A percentile compares a stretch with the other conserved stretches of the same genome.
These are phyloP conservation scores for Chrosomus eos DNA, from an alignment of 2,797 vertebrate species.

Conservation along the genomic window DNA sequence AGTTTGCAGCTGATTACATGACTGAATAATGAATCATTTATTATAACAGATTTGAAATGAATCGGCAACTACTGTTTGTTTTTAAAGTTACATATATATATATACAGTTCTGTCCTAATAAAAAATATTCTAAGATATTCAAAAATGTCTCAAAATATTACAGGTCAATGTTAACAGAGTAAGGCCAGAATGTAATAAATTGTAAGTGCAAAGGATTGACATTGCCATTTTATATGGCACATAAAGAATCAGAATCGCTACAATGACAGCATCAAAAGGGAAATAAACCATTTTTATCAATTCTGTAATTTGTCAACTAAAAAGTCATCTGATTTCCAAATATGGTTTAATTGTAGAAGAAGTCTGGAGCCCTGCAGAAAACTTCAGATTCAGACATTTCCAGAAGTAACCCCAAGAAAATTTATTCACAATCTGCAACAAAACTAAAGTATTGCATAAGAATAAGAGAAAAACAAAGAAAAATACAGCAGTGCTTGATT, in stretches of 20 bases:
- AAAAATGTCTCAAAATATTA: neutral
- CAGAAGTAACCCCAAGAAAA: constrained; percentile 55
- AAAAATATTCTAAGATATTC: neutral
- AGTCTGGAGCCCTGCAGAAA: neutral
- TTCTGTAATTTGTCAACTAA: too few species aligned
- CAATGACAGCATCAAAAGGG: neutral
- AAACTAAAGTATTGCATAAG: constrained; percentile 48
- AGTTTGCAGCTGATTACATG: neutral
- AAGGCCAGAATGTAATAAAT: neutral
- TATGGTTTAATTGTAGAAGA: neutral
- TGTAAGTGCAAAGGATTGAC: neutral
- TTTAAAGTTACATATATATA: neutral
- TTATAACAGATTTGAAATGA: neutral
- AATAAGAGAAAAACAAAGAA: constrained; percentile 61
- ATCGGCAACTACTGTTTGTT: too few species aligned
- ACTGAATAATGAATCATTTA: neutral
- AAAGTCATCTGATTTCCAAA: neutral
- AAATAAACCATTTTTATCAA: neutral
- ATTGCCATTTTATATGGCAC: neutral
- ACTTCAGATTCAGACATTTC: neutral
- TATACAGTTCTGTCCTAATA: neutral
- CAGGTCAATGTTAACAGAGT: neutral
- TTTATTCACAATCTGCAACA: constrained; percentile 64
- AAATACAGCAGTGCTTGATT: constrained; percentile 65
- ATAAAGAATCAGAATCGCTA: neutral